Base-by-base conservation (phyloP, 2,113 vertebrate genomes). In the Cyanocitta stelleri region DNA sequence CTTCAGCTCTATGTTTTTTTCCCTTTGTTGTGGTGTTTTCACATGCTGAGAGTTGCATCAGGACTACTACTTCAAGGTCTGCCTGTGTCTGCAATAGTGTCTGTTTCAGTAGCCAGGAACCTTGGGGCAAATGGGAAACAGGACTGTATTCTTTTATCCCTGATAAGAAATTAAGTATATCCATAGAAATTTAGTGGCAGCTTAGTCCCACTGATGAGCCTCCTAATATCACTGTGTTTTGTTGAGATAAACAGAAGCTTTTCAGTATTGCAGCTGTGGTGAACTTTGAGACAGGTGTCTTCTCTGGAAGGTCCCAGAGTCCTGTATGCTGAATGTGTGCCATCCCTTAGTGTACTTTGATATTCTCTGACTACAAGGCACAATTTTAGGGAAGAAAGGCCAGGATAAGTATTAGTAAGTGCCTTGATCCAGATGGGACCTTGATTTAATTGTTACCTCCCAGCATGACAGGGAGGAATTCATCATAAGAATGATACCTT, bases 41-140 rank as follows among this genome's bases (percentile, higher is more conserved):
- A 26, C 9, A 2, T 33, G 15, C 8, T 64, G 10, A 49, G 15
- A 6, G 5, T 69, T 91, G 10, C 19, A 41, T 55, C 35, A 48
- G n/a, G 44, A 32, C 69, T 49, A 12, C 22, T 71, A 7, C 8
- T 27, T 49, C 44, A 48, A 73, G 13, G 17, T 32, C 27, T 62
- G 17, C 11, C 32, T 35, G 9, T 56, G 24, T 49, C 18, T 62
- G 23, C 21, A 62, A 21, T 9, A 41, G 13, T 22, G 21, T 15
- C 33, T 29, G 7, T 46, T 62, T 51, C 66, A 52, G 48, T 19
- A 83, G 37, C 18, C 16, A 56, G 21, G 24, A 73, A 1, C 21
- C 1, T 3, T 35, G 21, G 5, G 21, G 13, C 3, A 11, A 62
- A 46, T 1, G 3, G 24, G 48, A 26, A 73, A 35, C 11, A 41